A percentile compares a stretch with the other conserved stretches of the same genome.
Conservation (phyloP, 37 sponge, comb jelly and placozoan species). For the Cliona cf. orientalis region DNA sequence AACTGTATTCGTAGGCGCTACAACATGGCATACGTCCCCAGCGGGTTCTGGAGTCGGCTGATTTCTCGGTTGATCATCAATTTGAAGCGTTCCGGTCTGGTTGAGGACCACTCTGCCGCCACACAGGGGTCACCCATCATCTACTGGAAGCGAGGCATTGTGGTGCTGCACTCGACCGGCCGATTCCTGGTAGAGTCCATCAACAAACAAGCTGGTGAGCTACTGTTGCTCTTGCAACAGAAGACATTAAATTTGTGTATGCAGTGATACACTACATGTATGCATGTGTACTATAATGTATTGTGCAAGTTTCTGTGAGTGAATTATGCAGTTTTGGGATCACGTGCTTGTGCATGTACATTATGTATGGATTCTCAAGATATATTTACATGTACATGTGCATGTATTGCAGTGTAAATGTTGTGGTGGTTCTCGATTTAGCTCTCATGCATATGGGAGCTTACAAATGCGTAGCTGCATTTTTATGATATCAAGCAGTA, state of each 20-base stretch:
- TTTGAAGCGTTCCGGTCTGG: slow-evolving; percentile 78
- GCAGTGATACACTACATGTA: slow-evolving; percentile 1
- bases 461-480: too few relatives aligned
- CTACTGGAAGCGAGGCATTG: slow-evolving; percentile 89
- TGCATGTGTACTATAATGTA: neutral
- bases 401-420: too few relatives aligned
- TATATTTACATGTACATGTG: too few relatives aligned
- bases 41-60: slow-evolving; percentile 96
- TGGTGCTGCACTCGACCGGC: slow-evolving; percentile 64
- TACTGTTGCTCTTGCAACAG: too few relatives aligned
- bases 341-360: neutral
- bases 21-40: slow-evolving; percentile 89
- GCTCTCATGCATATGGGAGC: neutral
- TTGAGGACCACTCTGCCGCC: neutral
- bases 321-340: neutral
- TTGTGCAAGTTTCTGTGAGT: neutral
- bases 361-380: slow-evolving; percentile 7
- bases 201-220: slow-evolving; percentile 25
- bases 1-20: slow-evolving; percentile 69
- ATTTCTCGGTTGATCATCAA: slow-evolving; percentile 89
- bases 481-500: neutral
- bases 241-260: too few relatives aligned
- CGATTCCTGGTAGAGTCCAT: slow-evolving; percentile 83
- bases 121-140: slow-evolving; percentile 13
- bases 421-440: too few relatives aligned